Base-by-base conservation (phyloP, 1,140 invertebrate species). In the Prorops nasuta region DNA sequence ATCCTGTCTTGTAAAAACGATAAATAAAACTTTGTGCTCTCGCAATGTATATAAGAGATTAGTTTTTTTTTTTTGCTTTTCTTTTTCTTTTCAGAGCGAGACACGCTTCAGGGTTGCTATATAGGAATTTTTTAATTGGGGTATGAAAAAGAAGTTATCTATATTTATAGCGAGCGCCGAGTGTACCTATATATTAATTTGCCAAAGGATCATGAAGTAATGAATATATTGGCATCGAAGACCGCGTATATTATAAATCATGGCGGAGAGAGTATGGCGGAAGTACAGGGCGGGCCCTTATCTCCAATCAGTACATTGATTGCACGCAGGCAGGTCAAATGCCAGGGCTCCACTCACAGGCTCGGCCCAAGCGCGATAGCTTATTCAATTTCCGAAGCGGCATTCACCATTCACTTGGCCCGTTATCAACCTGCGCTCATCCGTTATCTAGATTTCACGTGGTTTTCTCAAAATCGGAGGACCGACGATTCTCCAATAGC, bases 351-450 rank as follows among this genome's bases (percentile, higher is more conserved):
- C 54, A 55, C 60, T 64, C 66, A 60, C 52, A 56, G 58, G 53
- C 58, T 67, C 64, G 57, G 51, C 45, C 49, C 64, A 63, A 55
- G 50, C 66, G 71, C 63, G 69, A 72, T 73, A 74, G 69, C 69
- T 74, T 70, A 72, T 72, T 73, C 72, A 74, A 74, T 74, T 74
- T 74, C 72, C 72, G 72, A 71, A 74, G 63, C 69, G 64, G 57
- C 63, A 74, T 72, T 69, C 68, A 59, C 70, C 61, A 72, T 73
- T 74, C 69, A 73, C 72, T 72, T 72, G 59, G 60, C 51, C 59
- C 62, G 56, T 71, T 71, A 72, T 74, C 66, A 69, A 56, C 56
- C 48, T 54, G 39, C 47, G 57, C 56, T 57, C 61, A 64, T 66
- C 53, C 64, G 14, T 49, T 62, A 64, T 64, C 64, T 57, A 50